Conservation (phyloP, 2,113 vertebrate species). For the Gila orcuttii region DNA sequence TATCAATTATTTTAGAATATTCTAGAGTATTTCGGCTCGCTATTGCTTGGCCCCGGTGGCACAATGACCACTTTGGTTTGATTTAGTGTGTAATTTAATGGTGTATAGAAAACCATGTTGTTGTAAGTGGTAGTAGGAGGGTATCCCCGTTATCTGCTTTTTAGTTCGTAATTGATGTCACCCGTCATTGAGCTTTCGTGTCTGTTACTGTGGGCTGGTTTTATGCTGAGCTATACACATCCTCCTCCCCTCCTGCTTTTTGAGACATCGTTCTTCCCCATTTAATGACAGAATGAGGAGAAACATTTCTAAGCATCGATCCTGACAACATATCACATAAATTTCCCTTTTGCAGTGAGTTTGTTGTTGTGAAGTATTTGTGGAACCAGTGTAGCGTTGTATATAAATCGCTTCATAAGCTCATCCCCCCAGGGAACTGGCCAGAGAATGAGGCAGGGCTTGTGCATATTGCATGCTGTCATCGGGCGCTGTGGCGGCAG, state of each 20-base stretch:
- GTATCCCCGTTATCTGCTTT: background rate
- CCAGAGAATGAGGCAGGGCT: background rate
- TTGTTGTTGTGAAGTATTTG: constrained; percentile 25
- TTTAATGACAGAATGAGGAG: constrained; percentile 46
- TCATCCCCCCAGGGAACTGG: background rate
- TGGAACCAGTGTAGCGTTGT: background rate
- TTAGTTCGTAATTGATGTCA: constrained; percentile 39
- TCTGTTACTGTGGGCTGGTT: constrained; percentile 19
- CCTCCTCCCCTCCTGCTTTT: background rate
- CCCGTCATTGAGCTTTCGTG: background rate
- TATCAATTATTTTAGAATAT: too few relatives aligned
- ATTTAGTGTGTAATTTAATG: background rate
- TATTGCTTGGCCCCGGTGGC: too few relatives aligned
- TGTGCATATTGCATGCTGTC: background rate
- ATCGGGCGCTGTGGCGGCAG: background rate
- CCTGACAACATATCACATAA: constrained; percentile 26
- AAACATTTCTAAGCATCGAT: constrained; percentile 39
- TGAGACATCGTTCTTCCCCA: constrained; percentile 1
- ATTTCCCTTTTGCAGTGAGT: background rate
- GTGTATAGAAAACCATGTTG: background rate
- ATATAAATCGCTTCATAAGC: constrained; percentile 19
- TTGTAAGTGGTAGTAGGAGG: background rate
- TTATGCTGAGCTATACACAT: constrained; percentile 8
- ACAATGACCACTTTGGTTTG: background rate
- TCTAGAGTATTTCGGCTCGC: background rate